These are phyloP conservation scores for Chymomyza costata DNA, from an alignment of 1,140 invertebrate genomes.

Conservation along the genomic window DNA sequence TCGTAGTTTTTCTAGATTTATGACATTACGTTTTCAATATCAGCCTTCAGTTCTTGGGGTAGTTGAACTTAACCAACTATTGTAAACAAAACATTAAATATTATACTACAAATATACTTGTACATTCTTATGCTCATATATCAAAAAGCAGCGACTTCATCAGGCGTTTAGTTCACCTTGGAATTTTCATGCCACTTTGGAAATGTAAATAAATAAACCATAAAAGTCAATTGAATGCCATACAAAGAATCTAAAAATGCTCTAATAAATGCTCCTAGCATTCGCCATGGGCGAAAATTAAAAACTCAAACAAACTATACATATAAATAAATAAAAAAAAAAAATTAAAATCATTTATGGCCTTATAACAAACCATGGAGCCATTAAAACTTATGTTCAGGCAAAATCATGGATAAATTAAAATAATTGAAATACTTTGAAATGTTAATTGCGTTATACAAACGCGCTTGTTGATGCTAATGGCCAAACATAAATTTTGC, in stretches of 20 bases:
- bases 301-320: background rate
- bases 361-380: constrained; percentile 1
- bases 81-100: too few relatives aligned
- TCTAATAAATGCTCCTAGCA: too few relatives aligned
- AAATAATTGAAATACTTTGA: constrained; percentile 71
- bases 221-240: constrained; percentile 46
- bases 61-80: too few relatives aligned
- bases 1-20: too few relatives aligned
- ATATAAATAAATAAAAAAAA: background rate
- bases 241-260: constrained; percentile 3
- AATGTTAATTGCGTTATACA: constrained; percentile 59
- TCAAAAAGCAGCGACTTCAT: too few relatives aligned
- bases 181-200: constrained; percentile 54
- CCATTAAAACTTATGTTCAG: constrained; percentile 50
- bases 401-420: constrained; percentile 65
- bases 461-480: constrained; percentile 63
- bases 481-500: constrained; percentile 64
- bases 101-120: too few relatives aligned
- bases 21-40: too few relatives aligned
- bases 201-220: constrained; percentile 57
- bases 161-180: constrained; percentile 38
- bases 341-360: constrained; percentile 33
- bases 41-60: too few relatives aligned
- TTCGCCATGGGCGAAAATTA: background rate
- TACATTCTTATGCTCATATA: too few relatives aligned